phyloP scores from a whole-genome alignment of 2,113 vertebrate genomes.

The Tiliqua scincoides region DNA sequence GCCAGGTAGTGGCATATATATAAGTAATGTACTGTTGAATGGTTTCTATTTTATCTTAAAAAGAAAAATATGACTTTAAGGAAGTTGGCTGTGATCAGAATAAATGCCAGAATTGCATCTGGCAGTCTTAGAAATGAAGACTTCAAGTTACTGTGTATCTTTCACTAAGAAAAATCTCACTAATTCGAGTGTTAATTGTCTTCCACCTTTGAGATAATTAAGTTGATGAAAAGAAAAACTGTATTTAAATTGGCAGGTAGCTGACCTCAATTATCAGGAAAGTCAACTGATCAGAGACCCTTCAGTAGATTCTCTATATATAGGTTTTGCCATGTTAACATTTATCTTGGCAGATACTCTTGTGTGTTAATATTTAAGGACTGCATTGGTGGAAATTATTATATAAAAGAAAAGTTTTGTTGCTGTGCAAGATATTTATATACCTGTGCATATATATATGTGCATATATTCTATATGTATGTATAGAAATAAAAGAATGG shows the following conservation, averaged over 20 bases:
- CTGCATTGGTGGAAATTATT: neutral
- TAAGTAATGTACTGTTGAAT: neutral
- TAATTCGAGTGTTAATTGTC: conserved; percentile 26
- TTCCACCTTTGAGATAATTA: conserved; percentile 44
- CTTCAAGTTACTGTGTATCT: conserved; percentile 33
- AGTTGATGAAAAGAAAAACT: neutral
- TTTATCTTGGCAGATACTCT: neutral
- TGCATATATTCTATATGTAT: neutral
- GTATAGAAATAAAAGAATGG: neutral
- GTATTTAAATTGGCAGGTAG: neutral
- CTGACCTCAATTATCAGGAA: conserved; percentile 6
- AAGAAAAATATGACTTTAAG: conserved; percentile 12
- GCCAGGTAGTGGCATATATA: too few species aligned
- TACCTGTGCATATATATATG: too few species aligned
- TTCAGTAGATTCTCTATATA: conserved; percentile 6
- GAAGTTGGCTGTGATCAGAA: conserved; percentile 16
- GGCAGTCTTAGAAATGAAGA: conserved; percentile 9
- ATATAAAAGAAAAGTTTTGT: neutral
- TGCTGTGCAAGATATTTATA: neutral
- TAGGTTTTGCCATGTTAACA: neutral
- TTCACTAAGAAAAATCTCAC: neutral
- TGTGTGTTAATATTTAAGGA: neutral
- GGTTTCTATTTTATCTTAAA: conserved; percentile 5
- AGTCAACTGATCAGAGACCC: neutral
- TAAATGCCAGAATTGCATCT: conserved; percentile 13